Percentiles rank a stretch among this genome's conserved stretches.
Conservation (phyloP, 2,888 invertebrate genomes). For the Amorpha juglandis region DNA sequence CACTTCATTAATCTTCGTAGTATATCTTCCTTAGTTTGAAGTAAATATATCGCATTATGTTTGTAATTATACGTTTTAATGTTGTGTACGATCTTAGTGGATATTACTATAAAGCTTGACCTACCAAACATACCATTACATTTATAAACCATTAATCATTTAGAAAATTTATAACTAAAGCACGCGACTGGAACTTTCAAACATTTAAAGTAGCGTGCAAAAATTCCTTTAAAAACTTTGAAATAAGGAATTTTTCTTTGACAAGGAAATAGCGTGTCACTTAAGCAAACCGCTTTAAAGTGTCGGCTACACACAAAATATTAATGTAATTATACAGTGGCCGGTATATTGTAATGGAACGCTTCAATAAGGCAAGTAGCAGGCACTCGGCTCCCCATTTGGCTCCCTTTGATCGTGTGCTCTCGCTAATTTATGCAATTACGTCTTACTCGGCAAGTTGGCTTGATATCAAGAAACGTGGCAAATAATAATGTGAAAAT, state of each 20-base stretch:
- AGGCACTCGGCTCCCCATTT: constrained; percentile 46
- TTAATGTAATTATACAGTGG: constrained; percentile 34
- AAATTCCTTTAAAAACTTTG: neutral
- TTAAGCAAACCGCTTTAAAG: constrained; percentile 9
- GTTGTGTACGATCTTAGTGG: too few relatives aligned
- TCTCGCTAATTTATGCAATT: constrained; percentile 65
- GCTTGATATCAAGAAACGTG: constrained; percentile 54
- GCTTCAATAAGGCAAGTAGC: constrained; percentile 43
- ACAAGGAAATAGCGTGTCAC: constrained; percentile 14
- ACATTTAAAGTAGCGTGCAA: neutral
- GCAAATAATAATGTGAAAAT: constrained; percentile 36
- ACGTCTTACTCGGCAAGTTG: constrained; percentile 53
- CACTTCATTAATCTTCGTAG: constrained; percentile 17
- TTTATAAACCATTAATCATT: too few relatives aligned
- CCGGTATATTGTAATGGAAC: constrained; percentile 43
- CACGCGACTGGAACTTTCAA: neutral
- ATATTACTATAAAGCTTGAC: too few relatives aligned
- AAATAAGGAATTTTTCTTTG: neutral
- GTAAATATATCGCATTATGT: neutral
- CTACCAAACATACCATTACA: neutral
- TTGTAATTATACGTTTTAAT: neutral
- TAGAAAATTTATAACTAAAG: neutral
- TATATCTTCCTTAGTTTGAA: constrained; percentile 12
- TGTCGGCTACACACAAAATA: constrained; percentile 21
- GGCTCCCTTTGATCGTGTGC: constrained; percentile 58